These are phyloP conservation scores for Cheiracanthium punctorium DNA, from an alignment of 2,888 invertebrate species.

Conservation along the genomic window DNA sequence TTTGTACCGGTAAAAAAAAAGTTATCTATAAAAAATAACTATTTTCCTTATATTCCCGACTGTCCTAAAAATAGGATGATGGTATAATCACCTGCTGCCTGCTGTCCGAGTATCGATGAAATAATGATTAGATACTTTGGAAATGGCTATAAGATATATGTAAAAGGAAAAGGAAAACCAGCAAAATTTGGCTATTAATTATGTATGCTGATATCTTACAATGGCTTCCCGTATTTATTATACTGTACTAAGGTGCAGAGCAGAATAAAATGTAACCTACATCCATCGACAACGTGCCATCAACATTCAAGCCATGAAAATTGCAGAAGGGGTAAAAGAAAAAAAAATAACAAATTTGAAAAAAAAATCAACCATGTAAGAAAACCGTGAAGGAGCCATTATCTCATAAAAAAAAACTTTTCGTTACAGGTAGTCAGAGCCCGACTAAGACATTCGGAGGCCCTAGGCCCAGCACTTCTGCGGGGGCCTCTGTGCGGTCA, in stretches of 20 bases:
- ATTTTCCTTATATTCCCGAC: no score
- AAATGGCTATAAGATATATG: neutral
- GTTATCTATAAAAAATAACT: no score
- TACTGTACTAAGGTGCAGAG: neutral
- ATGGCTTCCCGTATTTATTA: neutral
- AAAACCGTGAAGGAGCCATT: neutral
- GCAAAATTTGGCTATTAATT: neutral
- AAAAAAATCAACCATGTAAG: neutral
- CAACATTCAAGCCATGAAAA: no score
- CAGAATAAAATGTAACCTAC: neutral
- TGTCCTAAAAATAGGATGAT: neutral
- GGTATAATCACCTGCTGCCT: neutral
- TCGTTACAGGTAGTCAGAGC: neutral
- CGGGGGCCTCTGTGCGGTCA: no score
- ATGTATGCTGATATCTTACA: neutral
- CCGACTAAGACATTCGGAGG: no score
- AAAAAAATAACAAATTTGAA: no score
- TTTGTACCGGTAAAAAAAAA: no score
- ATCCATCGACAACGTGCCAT: neutral
- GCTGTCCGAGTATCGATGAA: no score
- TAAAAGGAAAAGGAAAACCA: no score
- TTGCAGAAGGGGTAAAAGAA: no score
- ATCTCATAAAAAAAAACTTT: neutral
- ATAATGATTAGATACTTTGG: neutral
- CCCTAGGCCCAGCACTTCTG: no score